A percentile compares a stretch with the other conserved stretches of the same genome.
Evolutionary conservation across 2,888 invertebrate species (phyloP).

Genomic region (Pristionchus entomophagus): DNA sequence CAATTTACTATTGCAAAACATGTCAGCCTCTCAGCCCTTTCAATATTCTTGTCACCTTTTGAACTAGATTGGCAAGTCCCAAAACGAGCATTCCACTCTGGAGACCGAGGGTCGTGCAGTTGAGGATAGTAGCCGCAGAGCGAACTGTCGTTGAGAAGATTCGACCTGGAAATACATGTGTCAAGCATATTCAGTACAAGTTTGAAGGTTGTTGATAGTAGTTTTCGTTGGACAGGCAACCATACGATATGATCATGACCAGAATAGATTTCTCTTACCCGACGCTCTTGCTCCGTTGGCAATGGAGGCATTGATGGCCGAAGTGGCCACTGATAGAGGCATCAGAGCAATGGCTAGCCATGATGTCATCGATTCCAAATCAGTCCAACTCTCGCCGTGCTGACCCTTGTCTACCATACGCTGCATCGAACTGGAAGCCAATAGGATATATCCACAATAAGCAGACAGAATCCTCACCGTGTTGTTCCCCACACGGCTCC

Average conservation of each 20-base stretch:
- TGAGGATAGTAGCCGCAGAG: conserved; percentile 42
- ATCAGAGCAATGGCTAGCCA: conserved; percentile 45
- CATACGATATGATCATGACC: neutral
- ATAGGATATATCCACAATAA: no score
- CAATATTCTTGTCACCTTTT: no score
- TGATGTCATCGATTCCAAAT: conserved; percentile 39
- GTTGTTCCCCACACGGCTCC: conserved; percentile 22
- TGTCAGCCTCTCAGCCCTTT: no score
- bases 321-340: conserved; percentile 41
- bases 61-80: conserved; percentile 39
- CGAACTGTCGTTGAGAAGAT: conserved; percentile 45
- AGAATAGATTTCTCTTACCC: neutral
- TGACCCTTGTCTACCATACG: conserved; percentile 49
- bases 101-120: conserved; percentile 44
- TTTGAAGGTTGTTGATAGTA: neutral
- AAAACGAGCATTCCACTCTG: conserved; percentile 45
- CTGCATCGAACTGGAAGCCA: conserved; percentile 8
- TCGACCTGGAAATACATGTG: conserved; percentile 37
- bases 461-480: neutral
- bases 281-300: conserved; percentile 44
- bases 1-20: no score
- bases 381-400: conserved; percentile 50
- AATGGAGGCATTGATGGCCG: conserved; percentile 25
- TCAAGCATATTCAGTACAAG: no score
- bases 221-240: no score